Evolutionary conservation across 1,140 invertebrate species (phyloP).

Genomic region (Halesus radiatus): DNA sequence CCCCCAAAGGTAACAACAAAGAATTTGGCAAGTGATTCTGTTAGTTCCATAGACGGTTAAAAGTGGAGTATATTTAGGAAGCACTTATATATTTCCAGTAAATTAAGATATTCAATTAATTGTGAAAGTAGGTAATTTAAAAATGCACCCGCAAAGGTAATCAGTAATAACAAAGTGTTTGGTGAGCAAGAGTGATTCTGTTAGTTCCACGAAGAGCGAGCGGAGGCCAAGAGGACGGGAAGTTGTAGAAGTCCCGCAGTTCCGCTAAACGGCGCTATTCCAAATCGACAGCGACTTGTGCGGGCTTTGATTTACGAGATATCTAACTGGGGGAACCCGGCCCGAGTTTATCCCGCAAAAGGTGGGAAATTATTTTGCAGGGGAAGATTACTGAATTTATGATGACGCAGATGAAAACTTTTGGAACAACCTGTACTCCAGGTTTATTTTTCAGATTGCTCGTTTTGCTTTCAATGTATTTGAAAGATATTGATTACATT

Average conservation of each 20-base stretch:
- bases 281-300: constrained; percentile 30
- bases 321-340: not conserved
- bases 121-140: no score
- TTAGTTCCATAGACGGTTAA: no score
- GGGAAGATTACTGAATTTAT: constrained; percentile 26
- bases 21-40: no score
- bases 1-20: no score
- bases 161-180: not conserved
- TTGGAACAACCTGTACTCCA: not conserved
- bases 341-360: constrained; percentile 16
- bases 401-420: constrained; percentile 25
- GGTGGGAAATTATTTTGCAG: constrained; percentile 12
- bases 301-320: constrained; percentile 29
- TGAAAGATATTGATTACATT: no score
- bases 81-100: no score
- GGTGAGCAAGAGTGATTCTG: not conserved
- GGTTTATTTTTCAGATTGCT: no score
- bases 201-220: not conserved
- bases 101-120: no score
- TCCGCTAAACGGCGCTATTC: constrained; percentile 17
- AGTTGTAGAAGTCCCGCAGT: constrained; percentile 5
- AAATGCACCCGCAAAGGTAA: no score
- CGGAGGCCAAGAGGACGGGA: not conserved
- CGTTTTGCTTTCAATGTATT: no score
- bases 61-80: no score